Percentiles rank a stretch among this genome's conserved stretches.
Evolutionary conservation across 2,888 invertebrate genomes (phyloP).

Genomic region (Villa cingulata): DNA sequence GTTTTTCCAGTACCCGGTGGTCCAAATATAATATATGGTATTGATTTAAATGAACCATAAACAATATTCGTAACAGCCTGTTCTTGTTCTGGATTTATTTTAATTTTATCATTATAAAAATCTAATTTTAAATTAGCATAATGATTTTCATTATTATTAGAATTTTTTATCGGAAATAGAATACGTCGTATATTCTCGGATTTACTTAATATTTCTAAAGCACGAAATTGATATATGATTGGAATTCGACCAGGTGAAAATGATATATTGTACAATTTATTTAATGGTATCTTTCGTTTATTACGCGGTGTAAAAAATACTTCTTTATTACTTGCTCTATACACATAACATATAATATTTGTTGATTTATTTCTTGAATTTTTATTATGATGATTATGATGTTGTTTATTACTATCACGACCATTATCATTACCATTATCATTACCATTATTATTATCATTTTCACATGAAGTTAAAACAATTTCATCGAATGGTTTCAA

Average conservation of each 20-base stretch:
- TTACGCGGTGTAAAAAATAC: background rate
- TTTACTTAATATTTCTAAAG: conserved; percentile 18
- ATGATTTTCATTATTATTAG: background rate
- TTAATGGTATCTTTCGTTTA: background rate
- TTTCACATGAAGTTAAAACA: background rate
- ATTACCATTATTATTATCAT: background rate
- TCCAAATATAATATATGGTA: conserved; percentile 73
- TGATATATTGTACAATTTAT: conserved; percentile 15
- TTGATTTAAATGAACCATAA: conserved; percentile 44
- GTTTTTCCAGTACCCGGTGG: conserved; percentile 75
- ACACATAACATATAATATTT: background rate
- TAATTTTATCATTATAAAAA: conserved; percentile 30
- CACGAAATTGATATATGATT: conserved; percentile 27
- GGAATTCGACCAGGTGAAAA: conserved; percentile 23
- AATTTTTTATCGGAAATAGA: conserved; percentile 6
- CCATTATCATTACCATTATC: background rate
- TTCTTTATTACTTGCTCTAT: background rate
- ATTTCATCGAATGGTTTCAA: background rate
- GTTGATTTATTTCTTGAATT: background rate
- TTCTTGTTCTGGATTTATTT: conserved; percentile 45
- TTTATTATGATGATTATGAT: too few species aligned
- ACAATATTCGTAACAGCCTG: conserved; percentile 54
- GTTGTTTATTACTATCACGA: too few species aligned
- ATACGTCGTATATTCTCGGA: conserved; percentile 1
- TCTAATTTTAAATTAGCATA: conserved; percentile 11